Base-by-base conservation (phyloP, 2,888 invertebrate genomes). In the Dynastes maya region DNA sequence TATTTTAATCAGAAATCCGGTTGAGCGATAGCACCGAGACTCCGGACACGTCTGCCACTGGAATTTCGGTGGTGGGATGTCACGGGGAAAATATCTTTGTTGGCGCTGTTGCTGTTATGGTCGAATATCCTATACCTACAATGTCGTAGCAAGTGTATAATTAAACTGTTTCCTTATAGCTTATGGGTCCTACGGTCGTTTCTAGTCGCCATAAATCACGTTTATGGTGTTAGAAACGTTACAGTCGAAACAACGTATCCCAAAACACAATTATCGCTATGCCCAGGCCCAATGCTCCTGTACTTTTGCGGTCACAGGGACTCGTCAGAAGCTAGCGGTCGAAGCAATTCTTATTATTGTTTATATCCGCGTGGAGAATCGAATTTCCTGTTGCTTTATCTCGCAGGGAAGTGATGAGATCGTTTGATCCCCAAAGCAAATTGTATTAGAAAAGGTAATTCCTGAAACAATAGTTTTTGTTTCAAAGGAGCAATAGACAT, bases 151-250 rank as follows among this genome's bases (percentile, higher is more conserved):
- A 27, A 74, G 61, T 61, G 72, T 74, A 74, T 74, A 74, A 74
- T 74, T 74, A 74, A 74, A 74, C 72, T 61, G 72, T 40, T 74
- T 74, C 61, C 61, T 74, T 45, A 74, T 61, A 61, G 72, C 72
- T 74, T 74, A 74, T 74, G 61, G 72, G 32, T 55, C 61, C 61
- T 49, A 45, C 61, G 55, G 72, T 32, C 63, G 72, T 45, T 58
- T 40, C 45, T 37, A 45, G 58, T 22, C 27, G 61, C 22, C 61
- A 74, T 74, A 74, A 61, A 74, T 74, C 72, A 74, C 40, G 72
- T 74, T 74, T 74, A 74, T 74, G 63, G 72, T 61, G 61, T 45
- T 61, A 13, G 72, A 61, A 27, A 45, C 72, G 11, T 49, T 74
- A 61, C 49, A 74, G 61, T 74, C 45, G 61, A 61, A 61, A 11